Conservation (phyloP, 2,888 invertebrate genomes). For the Zaprionus bogoriensis region DNA sequence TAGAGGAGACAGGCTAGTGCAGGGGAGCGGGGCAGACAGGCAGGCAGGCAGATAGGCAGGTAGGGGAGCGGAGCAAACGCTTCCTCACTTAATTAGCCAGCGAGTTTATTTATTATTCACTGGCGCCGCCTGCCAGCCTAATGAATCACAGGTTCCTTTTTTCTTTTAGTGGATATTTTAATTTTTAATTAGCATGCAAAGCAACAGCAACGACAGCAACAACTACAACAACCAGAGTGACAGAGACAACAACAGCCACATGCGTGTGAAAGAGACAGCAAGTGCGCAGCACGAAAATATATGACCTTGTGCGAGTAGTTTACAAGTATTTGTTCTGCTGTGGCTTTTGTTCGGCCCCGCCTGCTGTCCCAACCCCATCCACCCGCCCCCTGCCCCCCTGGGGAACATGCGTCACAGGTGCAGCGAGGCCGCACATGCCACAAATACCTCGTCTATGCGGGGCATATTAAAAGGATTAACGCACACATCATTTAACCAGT, state of each 20-base stretch:
- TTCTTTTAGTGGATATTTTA: conserved; percentile 70
- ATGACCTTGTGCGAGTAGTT: conserved; percentile 65
- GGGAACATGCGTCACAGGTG: conserved; percentile 68
- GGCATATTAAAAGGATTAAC: conserved; percentile 73
- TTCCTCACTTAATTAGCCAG: conserved; percentile 73
- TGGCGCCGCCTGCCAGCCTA: conserved; percentile 67
- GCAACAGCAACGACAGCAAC: conserved; percentile 22
- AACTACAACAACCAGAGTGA: conserved; percentile 20
- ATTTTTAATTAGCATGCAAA: conserved; percentile 75
- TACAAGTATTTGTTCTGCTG: conserved; percentile 44
- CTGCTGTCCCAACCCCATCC: too few relatives aligned
- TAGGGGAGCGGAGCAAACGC: conserved; percentile 10
- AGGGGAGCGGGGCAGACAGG: background rate
- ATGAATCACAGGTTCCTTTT: conserved; percentile 68
- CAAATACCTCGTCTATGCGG: conserved; percentile 35
- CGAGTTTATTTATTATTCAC: conserved; percentile 75
- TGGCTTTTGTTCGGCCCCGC: conserved; percentile 25
- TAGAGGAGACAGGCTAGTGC: conserved; percentile 6
- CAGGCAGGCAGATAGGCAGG: background rate
- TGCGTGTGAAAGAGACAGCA: conserved; percentile 1
- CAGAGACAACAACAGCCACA: background rate
- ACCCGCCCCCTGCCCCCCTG: background rate
- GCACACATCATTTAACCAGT: conserved; percentile 72
- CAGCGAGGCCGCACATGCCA: conserved; percentile 42
- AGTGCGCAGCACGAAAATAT: conserved; percentile 50